A percentile compares a stretch with the other conserved stretches of the same genome.
Conservation (phyloP, 2,113 vertebrate species). For the Cavia porcellus region DNA sequence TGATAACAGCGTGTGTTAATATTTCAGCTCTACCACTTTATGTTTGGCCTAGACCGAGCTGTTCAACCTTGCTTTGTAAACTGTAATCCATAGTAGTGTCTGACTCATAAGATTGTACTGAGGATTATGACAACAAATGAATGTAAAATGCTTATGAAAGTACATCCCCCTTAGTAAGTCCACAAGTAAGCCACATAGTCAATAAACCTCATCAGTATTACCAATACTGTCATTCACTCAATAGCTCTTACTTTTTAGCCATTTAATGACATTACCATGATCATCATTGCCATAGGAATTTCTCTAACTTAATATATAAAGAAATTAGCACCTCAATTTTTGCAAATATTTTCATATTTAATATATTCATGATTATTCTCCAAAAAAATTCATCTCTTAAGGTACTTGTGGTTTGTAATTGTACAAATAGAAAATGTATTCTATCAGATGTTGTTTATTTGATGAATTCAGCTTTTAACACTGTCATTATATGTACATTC, state of each 20-base stretch:
- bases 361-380: neutral
- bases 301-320: neutral
- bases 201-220: neutral
- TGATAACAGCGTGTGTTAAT: neutral
- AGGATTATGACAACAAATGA: neutral
- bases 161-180: neutral
- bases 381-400: neutral
- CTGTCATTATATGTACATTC: neutral
- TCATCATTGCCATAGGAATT: neutral
- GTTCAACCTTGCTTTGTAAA: neutral
- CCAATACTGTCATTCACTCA: neutral
- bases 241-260: neutral
- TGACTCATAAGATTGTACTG: neutral
- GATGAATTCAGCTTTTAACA: slow-evolving; percentile 37
- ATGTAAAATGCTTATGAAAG: neutral
- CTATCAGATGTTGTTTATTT: neutral
- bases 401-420: neutral
- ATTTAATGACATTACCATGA: neutral
- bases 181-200: neutral
- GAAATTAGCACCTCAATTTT: slow-evolving; percentile 6
- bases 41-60: neutral
- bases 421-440: slow-evolving; percentile 23
- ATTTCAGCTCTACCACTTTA: neutral
- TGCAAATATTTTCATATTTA: neutral
- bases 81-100: neutral